phyloP scores from a whole-genome alignment of 2,888 invertebrate species.

The Lithophane semibrunnea region DNA sequence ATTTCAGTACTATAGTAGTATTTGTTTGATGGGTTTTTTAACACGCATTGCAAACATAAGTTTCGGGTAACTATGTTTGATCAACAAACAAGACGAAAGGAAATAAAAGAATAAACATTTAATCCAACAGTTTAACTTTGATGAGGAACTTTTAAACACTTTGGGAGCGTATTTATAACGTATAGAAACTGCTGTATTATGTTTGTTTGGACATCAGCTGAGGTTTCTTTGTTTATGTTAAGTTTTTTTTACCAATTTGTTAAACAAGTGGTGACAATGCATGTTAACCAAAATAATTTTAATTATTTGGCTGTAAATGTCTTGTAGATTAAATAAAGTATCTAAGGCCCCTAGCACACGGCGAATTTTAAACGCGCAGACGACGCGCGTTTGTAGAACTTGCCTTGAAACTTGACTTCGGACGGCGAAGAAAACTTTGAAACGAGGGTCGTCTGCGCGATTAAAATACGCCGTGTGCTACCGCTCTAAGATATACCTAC shows the following conservation, averaged over 20 bases:
- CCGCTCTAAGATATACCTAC: too few relatives aligned
- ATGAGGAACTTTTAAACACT: constrained; percentile 10
- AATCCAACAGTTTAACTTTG: constrained; percentile 25
- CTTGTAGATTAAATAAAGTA: background rate
- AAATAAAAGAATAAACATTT: constrained; percentile 43
- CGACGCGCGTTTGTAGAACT: too few relatives aligned
- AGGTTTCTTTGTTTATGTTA: background rate
- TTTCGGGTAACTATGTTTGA: constrained; percentile 41
- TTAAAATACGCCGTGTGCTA: too few relatives aligned
- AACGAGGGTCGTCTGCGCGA: too few relatives aligned
- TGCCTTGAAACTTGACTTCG: too few relatives aligned
- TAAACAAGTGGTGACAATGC: background rate
- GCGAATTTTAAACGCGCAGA: too few relatives aligned
- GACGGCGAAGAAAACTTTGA: too few relatives aligned
- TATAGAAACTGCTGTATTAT: background rate
- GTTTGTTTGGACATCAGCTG: background rate
- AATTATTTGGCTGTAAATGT: background rate
- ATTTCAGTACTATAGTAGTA: background rate
- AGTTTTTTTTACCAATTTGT: background rate
- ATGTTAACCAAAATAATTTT: background rate
- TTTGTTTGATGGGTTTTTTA: constrained; percentile 16
- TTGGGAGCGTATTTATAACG: background rate
- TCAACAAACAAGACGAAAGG: constrained; percentile 20
- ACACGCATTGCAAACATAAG: constrained; percentile 13
- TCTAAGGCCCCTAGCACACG: too few relatives aligned